These are phyloP conservation scores for Rousettus madagascariensis DNA, from an alignment of 2,797 vertebrate species.

Conservation along the genomic window DNA sequence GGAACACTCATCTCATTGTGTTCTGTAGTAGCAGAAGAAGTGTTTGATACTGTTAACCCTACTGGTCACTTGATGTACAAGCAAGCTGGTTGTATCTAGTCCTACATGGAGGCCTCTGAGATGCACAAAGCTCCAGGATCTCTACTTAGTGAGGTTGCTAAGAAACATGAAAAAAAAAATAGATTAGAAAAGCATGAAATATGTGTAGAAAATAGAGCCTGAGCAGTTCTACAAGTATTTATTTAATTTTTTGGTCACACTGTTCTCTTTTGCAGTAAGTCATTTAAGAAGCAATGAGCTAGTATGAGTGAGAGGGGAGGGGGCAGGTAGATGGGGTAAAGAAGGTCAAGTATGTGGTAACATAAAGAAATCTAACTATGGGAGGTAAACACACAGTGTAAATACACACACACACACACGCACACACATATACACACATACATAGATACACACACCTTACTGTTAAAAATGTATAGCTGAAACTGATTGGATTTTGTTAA, in stretches of 20 bases:
- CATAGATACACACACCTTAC: no score
- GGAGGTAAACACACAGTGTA: no score
- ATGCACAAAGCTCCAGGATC: background rate
- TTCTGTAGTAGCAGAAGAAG: background rate
- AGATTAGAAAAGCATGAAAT: background rate
- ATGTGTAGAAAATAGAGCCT: background rate
- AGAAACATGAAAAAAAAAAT: background rate
- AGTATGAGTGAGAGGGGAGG: no score
- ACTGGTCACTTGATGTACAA: background rate
- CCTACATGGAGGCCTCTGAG: background rate
- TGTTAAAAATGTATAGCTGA: no score
- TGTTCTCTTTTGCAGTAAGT: slow-evolving; percentile 29
- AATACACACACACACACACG: no score
- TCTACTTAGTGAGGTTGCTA: background rate
- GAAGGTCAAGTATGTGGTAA: no score
- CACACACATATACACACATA: no score
- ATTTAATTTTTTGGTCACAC: background rate
- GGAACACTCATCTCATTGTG: background rate
- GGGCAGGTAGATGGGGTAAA: no score
- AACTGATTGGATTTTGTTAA: no score
- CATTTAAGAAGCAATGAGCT: background rate
- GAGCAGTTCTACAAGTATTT: background rate
- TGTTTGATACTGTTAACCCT: background rate
- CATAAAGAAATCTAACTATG: no score
- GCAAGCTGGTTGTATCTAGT: background rate